phyloP scores from a whole-genome alignment of 2,888 invertebrate species.

The Athalia cordata region DNA sequence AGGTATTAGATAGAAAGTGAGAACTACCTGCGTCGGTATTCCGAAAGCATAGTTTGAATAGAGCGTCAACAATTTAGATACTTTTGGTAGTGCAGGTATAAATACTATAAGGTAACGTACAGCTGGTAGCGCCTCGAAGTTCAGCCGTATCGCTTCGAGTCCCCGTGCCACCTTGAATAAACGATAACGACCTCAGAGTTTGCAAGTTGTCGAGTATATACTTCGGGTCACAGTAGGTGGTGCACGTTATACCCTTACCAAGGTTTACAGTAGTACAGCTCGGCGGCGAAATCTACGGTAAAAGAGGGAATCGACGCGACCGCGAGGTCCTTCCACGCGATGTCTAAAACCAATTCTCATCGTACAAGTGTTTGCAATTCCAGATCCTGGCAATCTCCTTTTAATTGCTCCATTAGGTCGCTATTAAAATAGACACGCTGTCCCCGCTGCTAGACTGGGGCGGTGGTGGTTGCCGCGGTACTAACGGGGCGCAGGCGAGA shows the following conservation, averaged over 20 bases:
- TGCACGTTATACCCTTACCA: neutral
- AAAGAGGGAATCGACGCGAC: slow-evolving; percentile 13
- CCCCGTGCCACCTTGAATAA: slow-evolving; percentile 30
- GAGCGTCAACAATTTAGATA: slow-evolving; percentile 16
- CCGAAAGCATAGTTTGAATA: slow-evolving; percentile 2
- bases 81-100: neutral
- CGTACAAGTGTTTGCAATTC: slow-evolving; percentile 30
- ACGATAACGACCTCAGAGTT: slow-evolving; percentile 38
- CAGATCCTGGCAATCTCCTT: slow-evolving; percentile 28
- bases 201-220: neutral
- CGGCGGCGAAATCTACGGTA: neutral
- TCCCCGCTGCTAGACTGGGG: neutral
- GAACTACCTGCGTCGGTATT: neutral
- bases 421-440: slow-evolving; percentile 28
- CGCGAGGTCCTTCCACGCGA: neutral
- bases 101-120: neutral
- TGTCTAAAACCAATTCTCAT: slow-evolving; percentile 24
- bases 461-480: too few relatives aligned
- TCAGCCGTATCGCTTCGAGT: slow-evolving; percentile 30
- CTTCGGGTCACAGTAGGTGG: neutral
- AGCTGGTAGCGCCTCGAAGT: neutral
- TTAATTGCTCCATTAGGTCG: slow-evolving; percentile 29
- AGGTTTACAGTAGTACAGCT: neutral
- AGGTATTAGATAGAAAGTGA: neutral
- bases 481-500: neutral